Conservation (phyloP, 1,140 invertebrate genomes). For the Vanessa tameamea region DNA sequence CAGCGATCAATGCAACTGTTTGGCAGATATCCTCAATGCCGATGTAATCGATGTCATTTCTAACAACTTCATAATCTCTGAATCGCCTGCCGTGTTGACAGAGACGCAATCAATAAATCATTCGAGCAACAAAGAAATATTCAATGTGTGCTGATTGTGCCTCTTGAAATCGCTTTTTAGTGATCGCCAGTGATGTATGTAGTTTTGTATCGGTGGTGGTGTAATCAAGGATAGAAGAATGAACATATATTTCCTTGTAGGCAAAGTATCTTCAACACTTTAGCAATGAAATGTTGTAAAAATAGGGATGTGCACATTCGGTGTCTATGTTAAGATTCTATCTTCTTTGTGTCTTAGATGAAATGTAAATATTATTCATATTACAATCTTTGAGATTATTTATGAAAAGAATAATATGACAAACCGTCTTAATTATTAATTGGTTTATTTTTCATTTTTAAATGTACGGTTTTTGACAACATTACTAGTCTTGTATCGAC, state of each 20-base stretch:
- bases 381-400: no score
- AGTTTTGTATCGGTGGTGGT: not conserved
- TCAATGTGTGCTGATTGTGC: slow-evolving; percentile 80
- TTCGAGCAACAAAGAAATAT: slow-evolving; percentile 72
- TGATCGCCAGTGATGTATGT: slow-evolving; percentile 57
- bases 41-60: slow-evolving; percentile 9
- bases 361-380: no score
- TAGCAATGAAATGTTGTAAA: no score
- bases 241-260: not conserved
- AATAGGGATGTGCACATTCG: no score
- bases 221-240: slow-evolving; percentile 9
- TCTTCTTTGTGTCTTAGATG: no score
- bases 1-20: not conserved
- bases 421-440: no score
- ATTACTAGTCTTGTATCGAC: no score
- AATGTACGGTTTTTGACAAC: no score
- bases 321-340: no score
- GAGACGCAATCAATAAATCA: slow-evolving; percentile 80
- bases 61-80: not conserved
- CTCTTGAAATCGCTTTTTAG: slow-evolving; percentile 74
- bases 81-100: slow-evolving; percentile 70
- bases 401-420: no score
- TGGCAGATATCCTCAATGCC: not conserved
- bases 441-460: no score
- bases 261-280: not conserved